Conservation (phyloP, 2,113 vertebrate species). For the Phaethon lepturus region DNA sequence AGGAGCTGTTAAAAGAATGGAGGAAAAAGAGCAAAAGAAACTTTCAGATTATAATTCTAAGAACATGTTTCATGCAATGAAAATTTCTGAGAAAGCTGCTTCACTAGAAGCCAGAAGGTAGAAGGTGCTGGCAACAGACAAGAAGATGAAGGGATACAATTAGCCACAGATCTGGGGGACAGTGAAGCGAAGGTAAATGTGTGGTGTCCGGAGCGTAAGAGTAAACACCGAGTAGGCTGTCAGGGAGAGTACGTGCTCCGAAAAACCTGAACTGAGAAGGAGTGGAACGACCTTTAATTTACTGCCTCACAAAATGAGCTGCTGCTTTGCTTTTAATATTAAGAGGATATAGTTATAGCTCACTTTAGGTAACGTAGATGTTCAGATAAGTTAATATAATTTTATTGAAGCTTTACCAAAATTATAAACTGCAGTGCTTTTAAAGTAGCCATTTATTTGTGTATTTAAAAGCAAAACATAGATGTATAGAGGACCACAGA, state of each 20-base stretch:
- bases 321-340: slow-evolving; percentile 8
- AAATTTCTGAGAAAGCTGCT: neutral
- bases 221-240: neutral
- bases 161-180: neutral
- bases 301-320: neutral
- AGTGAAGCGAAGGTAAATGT: neutral
- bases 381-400: slow-evolving; percentile 2
- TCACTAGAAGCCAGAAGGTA: neutral
- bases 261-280: neutral
- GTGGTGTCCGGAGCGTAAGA: neutral
- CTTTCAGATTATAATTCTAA: neutral
- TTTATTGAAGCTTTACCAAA: neutral
- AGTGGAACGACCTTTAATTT: neutral
- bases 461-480: neutral
- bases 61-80: neutral
- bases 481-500: neutral
- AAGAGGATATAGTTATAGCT: neutral
- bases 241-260: neutral
- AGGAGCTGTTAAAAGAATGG: neutral
- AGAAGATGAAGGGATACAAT: neutral
- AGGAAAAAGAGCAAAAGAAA: neutral
- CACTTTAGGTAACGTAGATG: neutral
- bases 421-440: neutral
- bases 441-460: neutral
- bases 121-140: neutral